Conservation (phyloP, 1,140 invertebrate genomes). For the Cepaea nemoralis region DNA sequence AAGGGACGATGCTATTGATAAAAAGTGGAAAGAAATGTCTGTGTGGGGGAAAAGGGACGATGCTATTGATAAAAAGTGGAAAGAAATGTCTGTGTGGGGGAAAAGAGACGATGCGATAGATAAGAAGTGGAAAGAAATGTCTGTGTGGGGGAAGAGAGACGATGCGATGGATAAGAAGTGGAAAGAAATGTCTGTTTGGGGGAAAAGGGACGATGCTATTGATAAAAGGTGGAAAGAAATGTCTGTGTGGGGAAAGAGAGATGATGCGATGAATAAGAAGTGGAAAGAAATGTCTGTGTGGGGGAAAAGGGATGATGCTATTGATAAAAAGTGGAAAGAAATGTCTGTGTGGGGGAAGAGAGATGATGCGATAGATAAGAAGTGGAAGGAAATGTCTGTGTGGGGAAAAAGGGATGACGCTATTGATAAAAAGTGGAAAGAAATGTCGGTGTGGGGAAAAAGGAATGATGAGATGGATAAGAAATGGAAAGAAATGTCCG, state of each 20-base stretch:
- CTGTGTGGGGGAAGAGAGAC: slow-evolving; percentile 25
- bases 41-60: slow-evolving; percentile 9
- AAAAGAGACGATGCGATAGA: slow-evolving; percentile 7
- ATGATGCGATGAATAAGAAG: not conserved
- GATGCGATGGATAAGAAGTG: slow-evolving; percentile 6
- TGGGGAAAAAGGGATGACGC: slow-evolving; percentile 10
- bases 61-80: not conserved
- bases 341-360: slow-evolving; percentile 19
- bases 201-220: not conserved
- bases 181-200: slow-evolving; percentile 31
- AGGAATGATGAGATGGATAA: not conserved
- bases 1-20: not conserved
- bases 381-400: slow-evolving; percentile 21
- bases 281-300: slow-evolving; percentile 25
- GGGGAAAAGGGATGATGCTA: slow-evolving; percentile 1
- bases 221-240: slow-evolving; percentile 32
- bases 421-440: slow-evolving; percentile 10
- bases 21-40: slow-evolving; percentile 19
- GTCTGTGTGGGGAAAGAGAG: slow-evolving; percentile 26
- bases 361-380: slow-evolving; percentile 4
- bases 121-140: slow-evolving; percentile 35
- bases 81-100: slow-evolving; percentile 29
- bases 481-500: slow-evolving; percentile 10
- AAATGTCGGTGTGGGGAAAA: slow-evolving; percentile 22
- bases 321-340: slow-evolving; percentile 15